A percentile compares a stretch with the other conserved stretches of the same genome.
phyloP scores from a whole-genome alignment of 35 echinoderm and acorn worm genomes.

The Stichopus chloronotus region DNA sequence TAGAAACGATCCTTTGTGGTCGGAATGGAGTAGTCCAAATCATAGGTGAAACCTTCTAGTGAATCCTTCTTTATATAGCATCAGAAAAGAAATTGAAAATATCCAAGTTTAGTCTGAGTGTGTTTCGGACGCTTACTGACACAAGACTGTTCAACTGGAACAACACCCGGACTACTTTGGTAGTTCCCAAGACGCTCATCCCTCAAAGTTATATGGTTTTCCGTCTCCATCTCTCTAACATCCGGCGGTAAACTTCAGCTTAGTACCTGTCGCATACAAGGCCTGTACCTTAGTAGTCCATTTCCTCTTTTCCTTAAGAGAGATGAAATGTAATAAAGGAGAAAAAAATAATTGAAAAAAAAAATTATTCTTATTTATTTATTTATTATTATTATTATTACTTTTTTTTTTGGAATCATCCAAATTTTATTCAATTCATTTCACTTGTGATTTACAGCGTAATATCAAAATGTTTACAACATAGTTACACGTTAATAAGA shows the following conservation, averaged over 20 bases:
- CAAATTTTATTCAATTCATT: too few species aligned
- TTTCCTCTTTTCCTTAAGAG: constrained; percentile 12
- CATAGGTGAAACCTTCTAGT: neutral
- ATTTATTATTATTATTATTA: too few species aligned
- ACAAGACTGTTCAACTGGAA: neutral
- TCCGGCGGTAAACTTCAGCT: constrained; percentile 18
- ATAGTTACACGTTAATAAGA: too few species aligned
- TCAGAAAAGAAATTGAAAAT: neutral
- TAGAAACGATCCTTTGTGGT: too few species aligned
- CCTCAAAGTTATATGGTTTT: neutral
- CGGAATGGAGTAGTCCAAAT: neutral
- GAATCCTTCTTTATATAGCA: neutral
- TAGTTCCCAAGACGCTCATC: neutral
- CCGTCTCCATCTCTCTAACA: neutral
- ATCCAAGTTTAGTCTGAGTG: neutral
- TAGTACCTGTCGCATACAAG: neutral
- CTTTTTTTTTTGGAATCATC: too few species aligned
- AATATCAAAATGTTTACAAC: too few species aligned
- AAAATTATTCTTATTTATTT: too few species aligned
- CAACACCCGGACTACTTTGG: neutral
- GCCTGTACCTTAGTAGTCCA: neutral
- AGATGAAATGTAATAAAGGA: too few species aligned
- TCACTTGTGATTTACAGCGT: too few species aligned
- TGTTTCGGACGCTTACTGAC: neutral
- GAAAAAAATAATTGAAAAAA: too few species aligned